Conservation (phyloP, 2,888 invertebrate genomes). For the Agrotis segetum region DNA sequence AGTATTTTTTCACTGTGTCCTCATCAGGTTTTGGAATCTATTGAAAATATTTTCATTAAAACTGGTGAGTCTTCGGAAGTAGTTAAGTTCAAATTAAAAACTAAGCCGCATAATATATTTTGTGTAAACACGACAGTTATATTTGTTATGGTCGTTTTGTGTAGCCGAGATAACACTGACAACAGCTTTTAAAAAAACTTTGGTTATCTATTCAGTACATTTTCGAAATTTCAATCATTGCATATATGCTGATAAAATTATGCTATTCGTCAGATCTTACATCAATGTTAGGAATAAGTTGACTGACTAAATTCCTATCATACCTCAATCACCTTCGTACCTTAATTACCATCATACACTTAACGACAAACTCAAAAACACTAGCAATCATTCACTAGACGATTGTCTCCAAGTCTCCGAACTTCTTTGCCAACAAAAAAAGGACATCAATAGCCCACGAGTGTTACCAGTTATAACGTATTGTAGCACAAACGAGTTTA, state of each 20-base stretch:
- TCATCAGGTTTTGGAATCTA: conserved; percentile 9
- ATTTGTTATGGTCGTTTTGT: neutral
- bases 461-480: conserved; percentile 68
- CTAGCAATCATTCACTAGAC: conserved; percentile 41
- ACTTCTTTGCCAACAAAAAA: conserved; percentile 58
- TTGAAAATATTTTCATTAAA: conserved; percentile 9
- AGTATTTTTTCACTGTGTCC: conserved; percentile 10
- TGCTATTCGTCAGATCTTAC: too few relatives aligned
- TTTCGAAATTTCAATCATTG: neutral
- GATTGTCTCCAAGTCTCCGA: conserved; percentile 51
- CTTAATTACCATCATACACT: conserved; percentile 16
- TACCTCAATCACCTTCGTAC: conserved; percentile 3
- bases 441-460: conserved; percentile 72
- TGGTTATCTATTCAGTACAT: neutral
- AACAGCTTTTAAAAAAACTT: too few relatives aligned
- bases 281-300: too few relatives aligned
- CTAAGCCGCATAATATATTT: neutral
- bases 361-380: conserved; percentile 29
- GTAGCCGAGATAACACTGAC: too few relatives aligned
- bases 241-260: neutral
- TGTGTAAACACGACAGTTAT: neutral
- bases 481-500: conserved; percentile 64
- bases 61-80: neutral
- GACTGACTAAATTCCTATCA: neutral
- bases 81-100: too few relatives aligned